phyloP scores from a whole-genome alignment of 2,888 invertebrate genomes.

The Euspilapteryx auroguttella region DNA sequence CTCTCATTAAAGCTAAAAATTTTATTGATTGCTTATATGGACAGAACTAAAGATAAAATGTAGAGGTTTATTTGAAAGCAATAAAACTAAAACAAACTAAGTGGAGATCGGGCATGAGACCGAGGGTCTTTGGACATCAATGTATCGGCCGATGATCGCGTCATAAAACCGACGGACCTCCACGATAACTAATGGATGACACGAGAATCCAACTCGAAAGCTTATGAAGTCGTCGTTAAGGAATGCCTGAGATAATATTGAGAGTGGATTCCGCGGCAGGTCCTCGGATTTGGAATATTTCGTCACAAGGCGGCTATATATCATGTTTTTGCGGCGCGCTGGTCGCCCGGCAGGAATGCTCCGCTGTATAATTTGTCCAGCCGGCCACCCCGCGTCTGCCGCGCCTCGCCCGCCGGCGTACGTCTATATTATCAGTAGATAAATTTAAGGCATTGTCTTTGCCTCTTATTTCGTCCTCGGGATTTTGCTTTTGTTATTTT shows the following conservation, averaged over 20 bases:
- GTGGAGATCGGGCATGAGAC: too few species aligned
- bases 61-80: too few species aligned
- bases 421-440: constrained; percentile 63
- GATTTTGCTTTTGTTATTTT: constrained; percentile 49
- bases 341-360: constrained; percentile 33
- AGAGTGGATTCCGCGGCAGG: constrained; percentile 45
- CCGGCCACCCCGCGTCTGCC: constrained; percentile 43
- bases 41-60: too few species aligned
- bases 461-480: constrained; percentile 59
- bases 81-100: too few species aligned
- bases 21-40: too few species aligned
- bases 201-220: constrained; percentile 8
- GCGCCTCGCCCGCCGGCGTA: constrained; percentile 36
- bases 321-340: constrained; percentile 52
- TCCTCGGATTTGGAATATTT: constrained; percentile 52
- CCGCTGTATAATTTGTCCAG: constrained; percentile 51
- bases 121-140: too few species aligned
- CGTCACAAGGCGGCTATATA: constrained; percentile 54
- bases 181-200: too few species aligned
- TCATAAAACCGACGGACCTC: too few species aligned
- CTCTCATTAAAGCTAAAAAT: too few species aligned
- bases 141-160: too few species aligned
- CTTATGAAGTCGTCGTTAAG: constrained; percentile 30
- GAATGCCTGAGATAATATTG: constrained; percentile 36
- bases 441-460: constrained; percentile 61